Conservation (phyloP, 2,888 invertebrate genomes). For the Eilema griseolum region DNA sequence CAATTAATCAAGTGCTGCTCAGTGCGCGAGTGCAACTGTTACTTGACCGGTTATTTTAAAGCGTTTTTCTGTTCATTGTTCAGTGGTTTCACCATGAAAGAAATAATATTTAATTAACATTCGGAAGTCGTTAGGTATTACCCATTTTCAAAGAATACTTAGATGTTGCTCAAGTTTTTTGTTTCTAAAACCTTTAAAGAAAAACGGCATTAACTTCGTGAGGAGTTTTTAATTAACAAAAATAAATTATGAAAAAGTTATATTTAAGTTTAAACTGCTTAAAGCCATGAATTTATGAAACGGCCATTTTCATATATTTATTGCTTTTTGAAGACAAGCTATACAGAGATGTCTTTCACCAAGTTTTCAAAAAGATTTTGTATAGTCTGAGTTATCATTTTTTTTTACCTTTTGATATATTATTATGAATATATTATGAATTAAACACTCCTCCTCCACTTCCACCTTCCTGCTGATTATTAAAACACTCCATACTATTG, state of each 20-base stretch:
- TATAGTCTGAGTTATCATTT: neutral
- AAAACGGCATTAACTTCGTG: conserved; percentile 1
- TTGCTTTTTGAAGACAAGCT: neutral
- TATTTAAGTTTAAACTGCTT: too few species aligned
- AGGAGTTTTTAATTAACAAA: conserved; percentile 1
- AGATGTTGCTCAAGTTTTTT: neutral
- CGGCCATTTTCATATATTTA: neutral
- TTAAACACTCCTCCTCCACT: neutral
- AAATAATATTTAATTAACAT: neutral
- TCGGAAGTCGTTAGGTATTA: neutral
- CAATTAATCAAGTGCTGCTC: too few species aligned
- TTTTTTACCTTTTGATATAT: neutral
- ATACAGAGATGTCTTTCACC: neutral
- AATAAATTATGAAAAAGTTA: neutral
- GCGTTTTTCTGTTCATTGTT: neutral
- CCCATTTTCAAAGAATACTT: neutral
- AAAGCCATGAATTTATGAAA: neutral
- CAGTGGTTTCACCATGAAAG: neutral
- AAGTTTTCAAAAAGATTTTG: neutral
- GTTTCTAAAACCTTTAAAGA: neutral
- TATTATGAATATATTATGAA: neutral
- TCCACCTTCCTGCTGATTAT: neutral
- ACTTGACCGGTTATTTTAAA: neutral
- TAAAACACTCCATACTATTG: neutral
- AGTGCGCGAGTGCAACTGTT: too few species aligned